Evolutionary conservation across 2,888 invertebrate genomes (phyloP).

Genomic region (Bombyx huttoni): DNA sequence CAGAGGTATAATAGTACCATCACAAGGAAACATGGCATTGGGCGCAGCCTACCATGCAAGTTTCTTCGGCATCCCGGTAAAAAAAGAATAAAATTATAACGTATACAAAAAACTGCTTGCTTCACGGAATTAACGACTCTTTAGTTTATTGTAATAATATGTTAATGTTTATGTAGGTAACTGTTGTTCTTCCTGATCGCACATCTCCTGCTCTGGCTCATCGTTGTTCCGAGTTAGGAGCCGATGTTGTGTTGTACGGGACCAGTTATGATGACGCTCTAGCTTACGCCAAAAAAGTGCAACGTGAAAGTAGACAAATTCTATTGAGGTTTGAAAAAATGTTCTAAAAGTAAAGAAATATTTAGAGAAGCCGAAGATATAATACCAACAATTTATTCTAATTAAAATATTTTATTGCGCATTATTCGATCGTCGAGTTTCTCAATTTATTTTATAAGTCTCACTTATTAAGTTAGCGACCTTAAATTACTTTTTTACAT

Average conservation of each 20-base stretch:
- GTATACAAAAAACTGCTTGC: too few species aligned
- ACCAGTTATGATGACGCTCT: conserved; percentile 35
- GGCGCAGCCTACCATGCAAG: conserved; percentile 59
- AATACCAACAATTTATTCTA: too few species aligned
- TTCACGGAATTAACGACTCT: neutral
- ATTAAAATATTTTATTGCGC: too few species aligned
- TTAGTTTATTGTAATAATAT: too few species aligned
- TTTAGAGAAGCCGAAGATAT: too few species aligned
- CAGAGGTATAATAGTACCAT: conserved; percentile 55
- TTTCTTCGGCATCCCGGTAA: conserved; percentile 19
- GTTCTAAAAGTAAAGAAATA: too few species aligned
- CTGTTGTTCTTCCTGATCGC: conserved; percentile 51
- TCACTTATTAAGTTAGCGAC: too few species aligned
- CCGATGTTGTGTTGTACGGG: conserved; percentile 49
- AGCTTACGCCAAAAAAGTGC: conserved; percentile 38
- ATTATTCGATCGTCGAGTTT: too few species aligned
- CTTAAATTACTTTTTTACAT: too few species aligned
- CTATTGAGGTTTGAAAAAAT: conserved; percentile 25
- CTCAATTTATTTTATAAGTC: too few species aligned
- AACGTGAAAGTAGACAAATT: conserved; percentile 29
- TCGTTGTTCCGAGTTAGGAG: conserved; percentile 54
- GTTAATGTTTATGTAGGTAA: conserved; percentile 28
- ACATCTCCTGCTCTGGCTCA: conserved; percentile 45
- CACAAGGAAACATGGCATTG: conserved; percentile 51
- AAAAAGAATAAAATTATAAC: too few species aligned